Percentiles rank a stretch among this genome's conserved stretches.
phyloP scores from a whole-genome alignment of 1,140 invertebrate species.

The Sitobion miscanthi region DNA sequence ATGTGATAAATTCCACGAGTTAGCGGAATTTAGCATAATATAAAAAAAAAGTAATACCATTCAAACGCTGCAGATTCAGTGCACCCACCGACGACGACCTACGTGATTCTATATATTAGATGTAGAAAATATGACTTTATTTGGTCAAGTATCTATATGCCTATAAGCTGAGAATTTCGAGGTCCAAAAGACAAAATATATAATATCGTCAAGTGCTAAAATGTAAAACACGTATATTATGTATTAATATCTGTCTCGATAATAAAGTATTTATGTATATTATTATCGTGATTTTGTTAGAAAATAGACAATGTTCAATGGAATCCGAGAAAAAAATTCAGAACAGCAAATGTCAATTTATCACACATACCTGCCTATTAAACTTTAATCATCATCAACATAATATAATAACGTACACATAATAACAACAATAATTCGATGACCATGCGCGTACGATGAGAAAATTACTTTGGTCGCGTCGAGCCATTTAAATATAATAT shows the following conservation, averaged over 20 bases:
- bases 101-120: not conserved
- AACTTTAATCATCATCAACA: not conserved
- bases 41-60: not conserved
- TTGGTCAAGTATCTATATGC: not conserved
- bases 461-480: not conserved
- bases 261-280: not conserved
- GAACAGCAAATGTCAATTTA: not conserved
- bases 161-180: not conserved
- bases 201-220: not conserved
- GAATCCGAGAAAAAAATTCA: not conserved
- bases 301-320: not conserved
- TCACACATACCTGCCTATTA: not conserved
- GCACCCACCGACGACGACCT: not conserved
- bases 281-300: not conserved
- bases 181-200: not conserved
- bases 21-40: not conserved
- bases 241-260: not conserved
- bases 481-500: not conserved
- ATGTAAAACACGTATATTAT: not conserved
- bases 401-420: not conserved
- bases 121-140: not conserved
- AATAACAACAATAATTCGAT: not conserved
- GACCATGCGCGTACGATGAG: not conserved
- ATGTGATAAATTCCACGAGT: not conserved
- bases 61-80: not conserved